Evolutionary conservation across 2,888 invertebrate genomes (phyloP), one percentile per base, ranked within the genome.

Genomic region (Strigamia maritima): DNA sequence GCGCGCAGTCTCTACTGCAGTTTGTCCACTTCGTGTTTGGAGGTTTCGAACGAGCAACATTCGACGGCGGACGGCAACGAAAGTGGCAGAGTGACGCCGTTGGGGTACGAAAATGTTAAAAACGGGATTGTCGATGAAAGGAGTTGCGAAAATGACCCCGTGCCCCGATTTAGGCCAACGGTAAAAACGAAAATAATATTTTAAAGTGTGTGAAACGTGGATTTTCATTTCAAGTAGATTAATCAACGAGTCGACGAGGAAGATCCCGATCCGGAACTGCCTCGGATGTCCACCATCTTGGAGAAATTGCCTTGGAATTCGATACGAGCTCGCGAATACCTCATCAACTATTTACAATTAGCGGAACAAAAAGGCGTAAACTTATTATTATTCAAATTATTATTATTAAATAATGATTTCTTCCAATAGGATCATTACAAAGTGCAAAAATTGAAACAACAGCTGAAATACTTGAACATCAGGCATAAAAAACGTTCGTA

Each of bases 281-380:
- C 77, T 16, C 26, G 44, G n/a, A 77, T 77, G 77, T 77, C 77
- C 22, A 77, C 77, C 14, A 77, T 77, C 28, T 77, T 77, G 60
- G 77, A 77, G 54, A 14, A 35, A 14, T 49, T 77, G 77, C 77
- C 77, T 1, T 77, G 77, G 77, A 44, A 49, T 77, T 22, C 77
- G 16, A 26, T 28, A 14, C n/a, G 54, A 77, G 77, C 77, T 1
- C 44, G 77, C 16, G 77, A 77, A 26, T 77, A 49, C 24, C 60
- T 77, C 6, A 1, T 49, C 10, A 14, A 77, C 24, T 77, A 77
- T 35, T 28, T 77, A 6, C 26, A 77, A 28, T 22, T 77, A 12
- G 77, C 77, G 4, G 49, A 54, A 54, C 16, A 28, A 8, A 77
- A 54, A 44, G 54, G 49, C 0, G 77, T 77, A 77, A 24, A 12